These are phyloP conservation scores for Eurois occulta DNA, from an alignment of 2,888 invertebrate genomes.

Conservation along the genomic window DNA sequence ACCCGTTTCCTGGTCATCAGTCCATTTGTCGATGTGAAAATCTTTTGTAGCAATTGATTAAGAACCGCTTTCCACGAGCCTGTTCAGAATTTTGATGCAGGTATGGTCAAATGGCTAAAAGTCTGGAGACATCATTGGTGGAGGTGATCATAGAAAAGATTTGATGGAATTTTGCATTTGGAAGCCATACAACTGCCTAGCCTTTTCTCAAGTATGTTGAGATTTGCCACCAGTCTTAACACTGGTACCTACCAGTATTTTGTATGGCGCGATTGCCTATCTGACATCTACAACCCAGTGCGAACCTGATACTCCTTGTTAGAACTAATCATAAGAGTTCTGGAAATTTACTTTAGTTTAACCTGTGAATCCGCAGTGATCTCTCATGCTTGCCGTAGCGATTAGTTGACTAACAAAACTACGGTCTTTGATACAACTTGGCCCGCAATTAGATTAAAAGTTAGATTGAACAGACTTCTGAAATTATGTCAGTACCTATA, in stretches of 20 bases:
- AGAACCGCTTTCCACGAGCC: neutral
- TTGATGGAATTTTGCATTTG: neutral
- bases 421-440: neutral
- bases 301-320: neutral
- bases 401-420: neutral
- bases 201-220: neutral
- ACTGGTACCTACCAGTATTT: neutral
- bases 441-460: neutral
- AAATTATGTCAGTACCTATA: neutral
- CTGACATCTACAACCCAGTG: neutral
- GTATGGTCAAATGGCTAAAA: neutral
- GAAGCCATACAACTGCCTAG: neutral
- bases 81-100: neutral
- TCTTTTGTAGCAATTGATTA: neutral
- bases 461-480: neutral
- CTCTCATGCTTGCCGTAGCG: neutral
- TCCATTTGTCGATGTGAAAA: neutral
- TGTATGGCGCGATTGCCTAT: neutral
- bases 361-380: neutral
- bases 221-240: neutral
- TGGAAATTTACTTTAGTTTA: neutral
- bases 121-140: neutral
- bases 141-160: neutral
- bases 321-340: neutral
- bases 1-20: neutral